Conservation (phyloP, 2,113 vertebrate genomes). For the Tragulus kanchil region DNA sequence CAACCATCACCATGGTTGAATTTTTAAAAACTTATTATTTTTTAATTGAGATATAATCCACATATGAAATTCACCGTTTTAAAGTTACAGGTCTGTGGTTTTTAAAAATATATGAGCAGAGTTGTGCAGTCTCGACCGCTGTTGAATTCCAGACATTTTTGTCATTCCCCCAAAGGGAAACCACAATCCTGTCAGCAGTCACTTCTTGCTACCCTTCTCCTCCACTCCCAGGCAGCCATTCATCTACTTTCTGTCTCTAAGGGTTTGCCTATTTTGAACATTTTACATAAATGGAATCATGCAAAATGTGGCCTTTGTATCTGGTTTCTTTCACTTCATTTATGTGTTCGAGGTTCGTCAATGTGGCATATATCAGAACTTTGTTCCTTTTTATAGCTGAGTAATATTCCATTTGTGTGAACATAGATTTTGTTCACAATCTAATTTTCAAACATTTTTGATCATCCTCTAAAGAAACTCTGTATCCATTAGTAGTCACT, state of each 20-base stretch:
- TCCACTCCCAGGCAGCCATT: background rate
- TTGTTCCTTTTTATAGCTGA: background rate
- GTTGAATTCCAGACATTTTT: conserved; percentile 16
- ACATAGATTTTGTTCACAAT: background rate
- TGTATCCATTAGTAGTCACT: background rate
- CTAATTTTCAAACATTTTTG: background rate
- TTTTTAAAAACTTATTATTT: conserved; percentile 10
- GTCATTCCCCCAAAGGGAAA: background rate
- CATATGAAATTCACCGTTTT: background rate
- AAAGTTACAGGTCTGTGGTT: background rate
- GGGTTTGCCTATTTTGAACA: background rate
- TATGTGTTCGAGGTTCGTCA: background rate
- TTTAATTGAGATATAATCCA: conserved; percentile 25
- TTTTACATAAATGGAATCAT: background rate
- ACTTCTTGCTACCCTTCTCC: background rate
- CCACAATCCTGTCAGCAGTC: background rate
- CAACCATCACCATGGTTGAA: background rate
- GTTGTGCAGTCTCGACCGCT: background rate
- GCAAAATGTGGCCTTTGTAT: background rate
- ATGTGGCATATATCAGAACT: background rate
- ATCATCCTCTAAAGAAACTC: background rate
- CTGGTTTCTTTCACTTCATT: background rate
- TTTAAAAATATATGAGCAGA: background rate
- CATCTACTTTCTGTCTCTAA: background rate
- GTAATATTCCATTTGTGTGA: background rate